These are phyloP conservation scores for Campaea margaritaria DNA, from an alignment of 2,888 invertebrate genomes.

Conservation along the genomic window DNA sequence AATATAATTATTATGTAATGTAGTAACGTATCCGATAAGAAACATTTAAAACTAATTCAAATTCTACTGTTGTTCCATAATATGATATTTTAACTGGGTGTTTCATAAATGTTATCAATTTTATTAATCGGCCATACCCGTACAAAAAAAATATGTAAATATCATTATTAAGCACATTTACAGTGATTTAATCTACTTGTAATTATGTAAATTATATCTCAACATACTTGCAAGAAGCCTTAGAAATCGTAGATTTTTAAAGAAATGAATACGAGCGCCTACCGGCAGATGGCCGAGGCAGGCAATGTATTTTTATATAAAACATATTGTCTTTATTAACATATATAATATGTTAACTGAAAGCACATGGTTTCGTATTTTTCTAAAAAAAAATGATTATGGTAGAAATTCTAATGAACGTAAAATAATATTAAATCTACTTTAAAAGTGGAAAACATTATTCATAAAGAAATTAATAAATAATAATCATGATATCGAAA, in stretches of 20 bases:
- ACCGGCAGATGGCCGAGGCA: conserved; percentile 69
- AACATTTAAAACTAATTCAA: conserved; percentile 33
- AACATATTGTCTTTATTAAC: conserved; percentile 84
- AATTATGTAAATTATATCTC: conserved; percentile 79
- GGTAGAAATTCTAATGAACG: conserved; percentile 72
- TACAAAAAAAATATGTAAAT: conserved; percentile 80
- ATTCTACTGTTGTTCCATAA: conserved; percentile 65
- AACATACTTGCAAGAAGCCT: conserved; percentile 82
- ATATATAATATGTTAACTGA: conserved; percentile 84
- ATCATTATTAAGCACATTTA: conserved; percentile 68
- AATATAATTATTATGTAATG: conserved; percentile 58
- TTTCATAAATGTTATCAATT: conserved; percentile 61
- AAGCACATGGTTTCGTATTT: conserved; percentile 85
- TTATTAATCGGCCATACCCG: conserved; percentile 78
- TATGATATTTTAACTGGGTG: conserved; percentile 65
- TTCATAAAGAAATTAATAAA: conserved; percentile 59
- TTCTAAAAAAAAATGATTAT: conserved; percentile 78
- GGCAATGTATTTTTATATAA: conserved; percentile 85
- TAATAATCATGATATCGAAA: conserved; percentile 45
- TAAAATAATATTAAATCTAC: conserved; percentile 62
- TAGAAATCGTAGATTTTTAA: conserved; percentile 85
- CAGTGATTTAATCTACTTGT: conserved; percentile 78
- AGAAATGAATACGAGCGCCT: conserved; percentile 81
- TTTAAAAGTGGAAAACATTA: conserved; percentile 72
- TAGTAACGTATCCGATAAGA: conserved; percentile 30